These are phyloP conservation scores for Pao palembangensis DNA, from an alignment of 2,113 vertebrate species.

Conservation along the genomic window DNA sequence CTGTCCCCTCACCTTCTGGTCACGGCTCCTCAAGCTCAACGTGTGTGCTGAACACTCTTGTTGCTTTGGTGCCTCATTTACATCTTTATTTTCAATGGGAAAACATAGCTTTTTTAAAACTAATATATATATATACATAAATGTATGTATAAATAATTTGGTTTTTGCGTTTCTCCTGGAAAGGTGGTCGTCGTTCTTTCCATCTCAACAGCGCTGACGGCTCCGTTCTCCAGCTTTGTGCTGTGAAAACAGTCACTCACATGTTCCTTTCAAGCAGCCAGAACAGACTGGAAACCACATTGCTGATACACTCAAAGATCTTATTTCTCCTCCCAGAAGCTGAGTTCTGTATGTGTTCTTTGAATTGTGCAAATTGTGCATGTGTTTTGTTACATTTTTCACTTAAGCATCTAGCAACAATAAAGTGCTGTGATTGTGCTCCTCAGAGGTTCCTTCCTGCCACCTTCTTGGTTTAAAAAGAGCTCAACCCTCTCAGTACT, in stretches of 20 bases:
- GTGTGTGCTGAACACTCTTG: slow-evolving; percentile 89
- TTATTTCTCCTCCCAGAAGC: slow-evolving; percentile 64
- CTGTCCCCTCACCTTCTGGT: slow-evolving; percentile 49
- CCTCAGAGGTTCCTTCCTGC: slow-evolving; percentile 73
- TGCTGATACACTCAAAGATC: slow-evolving; percentile 69
- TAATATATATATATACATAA: slow-evolving; percentile 74
- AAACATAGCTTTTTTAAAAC: slow-evolving; percentile 88
- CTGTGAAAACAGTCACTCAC: slow-evolving; percentile 28
- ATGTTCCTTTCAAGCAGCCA: slow-evolving; percentile 75
- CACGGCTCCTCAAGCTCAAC: slow-evolving; percentile 40
- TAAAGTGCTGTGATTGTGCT: slow-evolving; percentile 99
- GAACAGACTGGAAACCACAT: slow-evolving; percentile 63
- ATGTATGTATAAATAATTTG: slow-evolving; percentile 30
- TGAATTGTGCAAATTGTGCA: slow-evolving; percentile 79
- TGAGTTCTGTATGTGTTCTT: slow-evolving; percentile 92
- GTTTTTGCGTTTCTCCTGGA: slow-evolving; percentile 33
- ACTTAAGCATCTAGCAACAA: slow-evolving; percentile 93
- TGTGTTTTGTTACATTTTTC: slow-evolving; percentile 79
- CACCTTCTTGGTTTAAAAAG: slow-evolving; percentile 2
- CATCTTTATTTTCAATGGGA: slow-evolving; percentile 71
- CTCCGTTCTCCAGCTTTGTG: no score
- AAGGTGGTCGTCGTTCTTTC: neutral
- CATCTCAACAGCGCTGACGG: no score
- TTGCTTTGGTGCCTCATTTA: slow-evolving; percentile 87
- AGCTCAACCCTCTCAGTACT: slow-evolving; percentile 26